Base-by-base conservation (phyloP, 1,140 invertebrate species). In the Bombyx mori region DNA sequence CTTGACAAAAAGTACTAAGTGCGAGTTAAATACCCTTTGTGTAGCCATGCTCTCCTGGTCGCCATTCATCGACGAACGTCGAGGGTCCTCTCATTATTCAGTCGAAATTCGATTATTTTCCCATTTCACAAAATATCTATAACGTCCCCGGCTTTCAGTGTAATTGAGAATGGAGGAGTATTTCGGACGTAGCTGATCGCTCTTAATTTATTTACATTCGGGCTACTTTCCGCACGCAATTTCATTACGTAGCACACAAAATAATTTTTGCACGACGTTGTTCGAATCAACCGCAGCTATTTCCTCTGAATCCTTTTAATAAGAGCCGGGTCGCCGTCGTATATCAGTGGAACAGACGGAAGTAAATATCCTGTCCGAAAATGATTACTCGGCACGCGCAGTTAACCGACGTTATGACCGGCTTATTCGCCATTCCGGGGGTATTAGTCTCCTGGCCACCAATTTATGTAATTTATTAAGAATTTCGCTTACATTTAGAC, bases 101-200 rank as follows among this genome's bases (percentile, higher is more conserved):
- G 77, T 71, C 68, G 70, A 83, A 85, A 86, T 86, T 86, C 74
- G 83, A 86, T 86, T 86, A 86, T 86, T 79, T 86, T 83, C 82
- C 83, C 83, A 85, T 86, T 86, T 82, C 70, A 65, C 71, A 83
- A 79, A 83, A 86, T 86, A 86, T 84, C 81, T 79, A 86, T 85
- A 83, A 80, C 81, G 77, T 77, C 75, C 79, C 76, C 66, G 66
- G 77, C 81, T 83, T 77, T 84, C 67, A 77, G 54, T 83, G 68
- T 84, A 83, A 86, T 83, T 84, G 79, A 78, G 81, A 86, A 83
- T 68, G 71, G 78, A 71, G 71, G 68, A 71, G 66, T 63, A 49
- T 56, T 56, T 56, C 60, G 76, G 72, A 64, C 65, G 68, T 72
- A 71, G 71, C 60, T 71, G 72, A 72, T 75, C 69, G 62, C 70